Percentiles rank a stretch among this genome's conserved stretches.
Conservation (phyloP, 2,888 invertebrate species). For the Saturnia japonica region DNA sequence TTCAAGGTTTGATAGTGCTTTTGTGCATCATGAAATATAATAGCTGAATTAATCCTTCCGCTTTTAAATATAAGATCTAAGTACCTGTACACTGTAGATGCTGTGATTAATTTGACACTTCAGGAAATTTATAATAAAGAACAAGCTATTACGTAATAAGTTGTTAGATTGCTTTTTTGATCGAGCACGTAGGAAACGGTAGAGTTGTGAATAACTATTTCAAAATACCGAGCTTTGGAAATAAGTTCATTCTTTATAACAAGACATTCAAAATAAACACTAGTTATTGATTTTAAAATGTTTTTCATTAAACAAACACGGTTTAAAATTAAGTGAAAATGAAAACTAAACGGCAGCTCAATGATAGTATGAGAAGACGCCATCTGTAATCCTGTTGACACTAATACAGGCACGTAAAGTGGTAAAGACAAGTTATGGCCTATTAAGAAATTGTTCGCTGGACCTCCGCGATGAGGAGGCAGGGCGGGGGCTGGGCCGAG, state of each 20-base stretch:
- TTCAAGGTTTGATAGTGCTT: background rate
- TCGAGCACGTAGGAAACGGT: too few relatives aligned
- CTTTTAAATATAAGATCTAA: background rate
- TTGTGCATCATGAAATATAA: background rate
- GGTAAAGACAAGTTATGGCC: conserved; percentile 71
- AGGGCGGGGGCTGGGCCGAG: conserved; percentile 27
- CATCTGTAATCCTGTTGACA: conserved; percentile 39
- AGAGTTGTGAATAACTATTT: too few relatives aligned
- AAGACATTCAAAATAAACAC: background rate
- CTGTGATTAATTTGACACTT: too few relatives aligned
- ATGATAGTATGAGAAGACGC: conserved; percentile 3
- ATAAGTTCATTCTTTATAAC: background rate
- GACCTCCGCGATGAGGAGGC: conserved; percentile 31
- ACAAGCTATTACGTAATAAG: too few relatives aligned
- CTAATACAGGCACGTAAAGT: conserved; percentile 65
- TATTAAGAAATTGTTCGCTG: conserved; percentile 77
- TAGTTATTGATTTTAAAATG: background rate
- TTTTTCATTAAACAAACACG: background rate
- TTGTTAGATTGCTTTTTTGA: too few relatives aligned
- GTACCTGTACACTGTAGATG: background rate
- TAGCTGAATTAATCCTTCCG: background rate
- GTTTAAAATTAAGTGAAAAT: conserved; percentile 2
- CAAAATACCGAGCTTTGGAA: too few relatives aligned
- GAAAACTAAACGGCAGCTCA: background rate
- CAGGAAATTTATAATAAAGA: too few relatives aligned